Evolutionary conservation across 2,888 invertebrate genomes (phyloP).

Genomic region (Athalia rosae): DNA sequence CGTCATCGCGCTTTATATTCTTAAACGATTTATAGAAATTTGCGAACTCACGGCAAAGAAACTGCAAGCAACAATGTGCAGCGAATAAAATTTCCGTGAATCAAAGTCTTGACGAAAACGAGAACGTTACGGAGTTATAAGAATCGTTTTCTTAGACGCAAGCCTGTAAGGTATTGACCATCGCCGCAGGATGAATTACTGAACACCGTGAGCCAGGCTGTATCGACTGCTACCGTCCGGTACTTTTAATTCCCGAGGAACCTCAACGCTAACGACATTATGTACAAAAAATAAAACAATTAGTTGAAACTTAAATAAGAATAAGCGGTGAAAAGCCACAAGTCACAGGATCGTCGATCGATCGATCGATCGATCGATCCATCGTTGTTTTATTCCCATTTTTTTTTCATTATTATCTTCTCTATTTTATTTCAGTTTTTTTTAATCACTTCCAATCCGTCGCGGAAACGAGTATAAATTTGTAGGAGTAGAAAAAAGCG

Average conservation of each 20-base stretch:
- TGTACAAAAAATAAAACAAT: slow-evolving; percentile 30
- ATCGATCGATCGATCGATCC: slow-evolving; percentile 7
- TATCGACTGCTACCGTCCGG: background rate
- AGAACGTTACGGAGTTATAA: background rate
- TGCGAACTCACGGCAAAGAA: slow-evolving; percentile 22
- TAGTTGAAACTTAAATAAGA: slow-evolving; percentile 25
- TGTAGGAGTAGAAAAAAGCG: background rate
- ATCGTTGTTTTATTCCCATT: background rate
- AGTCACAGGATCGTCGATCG: slow-evolving; percentile 18
- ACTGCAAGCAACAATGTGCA: background rate
- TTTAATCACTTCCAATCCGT: slow-evolving; percentile 18
- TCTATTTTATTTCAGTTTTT: background rate
- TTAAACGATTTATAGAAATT: background rate
- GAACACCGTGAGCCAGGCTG: background rate
- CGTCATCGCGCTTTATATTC: background rate
- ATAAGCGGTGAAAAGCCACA: slow-evolving; percentile 12
- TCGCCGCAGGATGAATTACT: background rate
- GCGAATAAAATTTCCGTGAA: background rate
- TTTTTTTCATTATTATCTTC: too few relatives aligned
- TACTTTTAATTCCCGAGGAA: background rate
- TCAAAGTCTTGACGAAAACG: slow-evolving; percentile 16
- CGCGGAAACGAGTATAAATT: slow-evolving; percentile 32
- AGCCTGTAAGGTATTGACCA: background rate
- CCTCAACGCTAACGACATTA: background rate
- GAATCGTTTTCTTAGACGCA: slow-evolving; percentile 9